Percentiles rank a stretch among this genome's conserved stretches.
Conservation (phyloP, 2,888 invertebrate genomes). For the Pyrrhosoma nymphula region DNA sequence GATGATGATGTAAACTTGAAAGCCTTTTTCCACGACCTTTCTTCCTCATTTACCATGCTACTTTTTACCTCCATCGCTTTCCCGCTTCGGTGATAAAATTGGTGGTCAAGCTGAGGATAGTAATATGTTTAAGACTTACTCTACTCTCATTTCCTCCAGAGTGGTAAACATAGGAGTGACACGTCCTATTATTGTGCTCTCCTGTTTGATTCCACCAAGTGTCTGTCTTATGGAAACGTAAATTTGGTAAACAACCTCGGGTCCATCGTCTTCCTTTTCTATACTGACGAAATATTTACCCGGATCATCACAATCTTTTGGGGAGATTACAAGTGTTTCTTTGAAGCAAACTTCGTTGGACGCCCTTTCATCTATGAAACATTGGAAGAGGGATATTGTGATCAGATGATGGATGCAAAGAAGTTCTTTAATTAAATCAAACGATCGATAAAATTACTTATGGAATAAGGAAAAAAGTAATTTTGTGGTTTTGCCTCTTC, state of each 20-base stretch:
- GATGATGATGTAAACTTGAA: too few species aligned
- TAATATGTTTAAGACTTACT: conserved; percentile 2
- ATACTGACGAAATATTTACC: conserved; percentile 23
- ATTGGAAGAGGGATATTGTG: background rate
- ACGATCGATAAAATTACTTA: background rate
- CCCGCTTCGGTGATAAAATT: too few species aligned
- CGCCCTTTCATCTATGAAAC: background rate
- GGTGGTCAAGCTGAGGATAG: too few species aligned
- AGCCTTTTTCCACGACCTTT: too few species aligned
- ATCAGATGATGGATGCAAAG: background rate
- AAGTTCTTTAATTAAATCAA: background rate
- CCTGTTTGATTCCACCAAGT: background rate
- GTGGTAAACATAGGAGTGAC: conserved; percentile 14
- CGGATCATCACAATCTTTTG: background rate
- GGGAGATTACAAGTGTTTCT: conserved; percentile 4
- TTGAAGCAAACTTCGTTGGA: conserved; percentile 1
- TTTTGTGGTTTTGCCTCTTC: background rate
- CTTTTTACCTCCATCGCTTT: too few species aligned
- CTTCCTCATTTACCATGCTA: too few species aligned
- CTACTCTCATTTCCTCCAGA: conserved; percentile 40
- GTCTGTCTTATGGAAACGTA: background rate
- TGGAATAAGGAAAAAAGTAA: background rate
- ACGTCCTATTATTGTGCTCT: conserved; percentile 17
- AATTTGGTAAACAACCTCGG: background rate
- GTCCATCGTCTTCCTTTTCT: conserved; percentile 21